A percentile compares a stretch with the other conserved stretches of the same genome.
These are phyloP conservation scores for Gila robusta DNA, from an alignment of 2,797 vertebrate species.

Conservation along the genomic window DNA sequence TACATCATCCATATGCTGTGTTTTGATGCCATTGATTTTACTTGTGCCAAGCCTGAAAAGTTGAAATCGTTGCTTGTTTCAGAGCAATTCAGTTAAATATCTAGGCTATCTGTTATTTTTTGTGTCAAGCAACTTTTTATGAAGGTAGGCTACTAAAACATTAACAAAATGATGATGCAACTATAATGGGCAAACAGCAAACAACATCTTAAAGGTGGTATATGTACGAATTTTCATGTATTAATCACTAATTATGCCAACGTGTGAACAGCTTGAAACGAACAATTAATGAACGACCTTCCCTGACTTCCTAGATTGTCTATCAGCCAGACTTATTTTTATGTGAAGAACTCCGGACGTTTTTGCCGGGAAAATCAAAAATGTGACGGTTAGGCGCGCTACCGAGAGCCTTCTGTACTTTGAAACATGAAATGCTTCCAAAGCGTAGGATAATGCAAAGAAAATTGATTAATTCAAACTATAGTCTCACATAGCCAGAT, in stretches of 20 bases:
- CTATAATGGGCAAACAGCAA: not conserved
- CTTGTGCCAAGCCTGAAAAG: constrained; percentile 14
- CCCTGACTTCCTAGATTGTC: too few relatives aligned
- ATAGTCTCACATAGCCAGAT: not conserved
- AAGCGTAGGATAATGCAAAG: not conserved
- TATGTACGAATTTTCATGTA: not conserved
- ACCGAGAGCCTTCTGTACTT: not conserved
- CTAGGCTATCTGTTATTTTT: not conserved
- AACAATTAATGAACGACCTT: not conserved
- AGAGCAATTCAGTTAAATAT: not conserved
- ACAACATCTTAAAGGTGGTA: too few relatives aligned
- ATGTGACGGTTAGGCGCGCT: not conserved
- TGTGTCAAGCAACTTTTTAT: not conserved
- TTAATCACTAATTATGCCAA: not conserved
- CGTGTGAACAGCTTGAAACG: not conserved
- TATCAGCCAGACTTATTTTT: not conserved
- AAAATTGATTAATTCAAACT: not conserved
- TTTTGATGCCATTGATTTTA: constrained; percentile 19
- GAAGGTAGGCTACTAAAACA: not conserved
- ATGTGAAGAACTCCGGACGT: not conserved
- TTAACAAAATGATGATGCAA: not conserved
- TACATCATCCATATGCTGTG: constrained; percentile 73
- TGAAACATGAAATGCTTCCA: not conserved
- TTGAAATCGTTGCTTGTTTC: not conserved
- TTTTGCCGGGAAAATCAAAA: not conserved